Base-by-base conservation (phyloP, 2,888 invertebrate genomes). In the Eulithis prunata region DNA sequence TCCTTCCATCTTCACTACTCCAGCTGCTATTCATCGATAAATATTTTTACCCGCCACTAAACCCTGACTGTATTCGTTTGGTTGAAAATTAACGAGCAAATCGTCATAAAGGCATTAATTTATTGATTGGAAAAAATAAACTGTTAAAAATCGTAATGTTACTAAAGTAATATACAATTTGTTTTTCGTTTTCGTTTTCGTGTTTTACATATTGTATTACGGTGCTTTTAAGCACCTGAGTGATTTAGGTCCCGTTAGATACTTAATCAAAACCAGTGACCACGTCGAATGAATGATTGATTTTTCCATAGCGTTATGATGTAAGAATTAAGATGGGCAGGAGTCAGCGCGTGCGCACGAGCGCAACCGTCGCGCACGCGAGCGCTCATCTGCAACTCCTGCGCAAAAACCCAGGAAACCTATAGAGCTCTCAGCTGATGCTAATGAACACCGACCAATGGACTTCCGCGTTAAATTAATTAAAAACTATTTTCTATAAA, bases 371-470 rank as follows among this genome's bases (percentile, higher is more conserved):
- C 54, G 61, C 64, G 64, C 68, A 64, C 61, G 64, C 68, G 61
- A 60, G 58, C 60, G 41, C 66, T 64, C 68, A 68, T 68, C 68
- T 68, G 64, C 72, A 76, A 76, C 76, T 71, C 75, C 63, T 59
- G 65, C 77, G 83, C 80, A 90, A 91, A 92, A 91, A 90, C 85
- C 83, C 75, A 90, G 91, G 90, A 92, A 92, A 79, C 81, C 70
- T 77, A 13, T 36, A 53, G 66, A 78, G 78, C 81, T 78, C 72
- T 76, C 79, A 80, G 86, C 87, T 87, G 86, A 81, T 85, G 81
- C 75, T 90, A 84, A 90, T 90, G 84, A 90, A 89, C 89, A 87
- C 82, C 83, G 81, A 83, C 84, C 79, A 82, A 84, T 81, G 73
- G 76, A 80, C 87, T 92, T 91, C 93, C 91, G 90, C 79, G 79